A percentile compares a stretch with the other conserved stretches of the same genome.
Evolutionary conservation across 2,888 invertebrate species (phyloP).

Genomic region (Drosophila greeni): DNA sequence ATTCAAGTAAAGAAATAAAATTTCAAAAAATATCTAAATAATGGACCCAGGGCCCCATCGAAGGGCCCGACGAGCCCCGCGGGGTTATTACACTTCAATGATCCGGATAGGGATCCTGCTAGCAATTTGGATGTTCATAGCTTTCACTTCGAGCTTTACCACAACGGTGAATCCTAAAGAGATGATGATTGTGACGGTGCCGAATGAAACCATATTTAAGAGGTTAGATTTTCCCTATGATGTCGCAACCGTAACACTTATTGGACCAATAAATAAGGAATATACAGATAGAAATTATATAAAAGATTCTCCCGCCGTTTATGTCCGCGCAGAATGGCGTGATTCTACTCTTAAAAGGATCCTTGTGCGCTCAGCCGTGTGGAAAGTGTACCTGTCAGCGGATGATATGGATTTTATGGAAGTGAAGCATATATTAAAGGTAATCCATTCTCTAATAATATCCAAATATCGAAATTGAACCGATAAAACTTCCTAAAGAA

Average conservation of each 20-base stretch:
- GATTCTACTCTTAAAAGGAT: neutral
- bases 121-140: neutral
- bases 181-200: neutral
- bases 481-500: too few relatives aligned
- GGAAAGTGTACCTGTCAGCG: neutral
- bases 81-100: too few relatives aligned
- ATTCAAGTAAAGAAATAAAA: neutral
- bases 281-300: fast-evolving
- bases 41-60: neutral
- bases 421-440: neutral
- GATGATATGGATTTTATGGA: neutral
- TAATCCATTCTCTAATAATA: neutral
- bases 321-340: conserved; percentile 9
- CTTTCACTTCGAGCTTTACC: too few relatives aligned
- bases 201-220: neutral
- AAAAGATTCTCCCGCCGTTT: neutral
- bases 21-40: neutral
- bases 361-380: neutral
- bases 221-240: neutral
- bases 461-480: too few relatives aligned
- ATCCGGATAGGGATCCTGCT: neutral
- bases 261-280: neutral
- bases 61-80: too few relatives aligned
- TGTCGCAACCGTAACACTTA: neutral
- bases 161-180: fast-evolving